phyloP scores from a whole-genome alignment of 2,797 vertebrate species.

The Hoplostethus atlanticus region DNA sequence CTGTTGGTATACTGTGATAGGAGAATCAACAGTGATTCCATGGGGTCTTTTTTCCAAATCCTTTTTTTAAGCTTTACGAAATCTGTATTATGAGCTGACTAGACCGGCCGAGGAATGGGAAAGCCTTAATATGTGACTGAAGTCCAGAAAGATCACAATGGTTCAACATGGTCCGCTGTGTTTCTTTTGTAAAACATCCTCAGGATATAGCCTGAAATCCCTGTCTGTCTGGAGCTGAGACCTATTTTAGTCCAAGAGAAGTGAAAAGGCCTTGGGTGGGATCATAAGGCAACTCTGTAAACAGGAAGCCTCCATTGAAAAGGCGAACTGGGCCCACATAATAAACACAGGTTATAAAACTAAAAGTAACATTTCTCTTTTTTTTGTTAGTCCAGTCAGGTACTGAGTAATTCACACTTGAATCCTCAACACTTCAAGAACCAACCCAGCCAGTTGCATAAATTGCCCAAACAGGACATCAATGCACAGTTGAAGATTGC shows the following conservation, averaged over 20 bases:
- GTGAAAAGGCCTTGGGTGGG: conserved; percentile 75
- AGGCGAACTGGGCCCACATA: conserved; percentile 12
- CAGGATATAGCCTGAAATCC: conserved; percentile 79
- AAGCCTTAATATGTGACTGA: conserved; percentile 38
- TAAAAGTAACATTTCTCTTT: background rate
- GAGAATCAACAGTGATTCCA: background rate
- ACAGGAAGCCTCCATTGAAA: conserved; percentile 80
- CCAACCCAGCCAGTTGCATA: background rate
- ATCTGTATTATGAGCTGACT: background rate
- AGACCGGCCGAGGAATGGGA: conserved; percentile 23
- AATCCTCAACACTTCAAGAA: background rate
- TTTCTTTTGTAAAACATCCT: conserved; percentile 84
- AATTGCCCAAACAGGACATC: background rate
- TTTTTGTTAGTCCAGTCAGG: background rate
- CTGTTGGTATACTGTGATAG: background rate
- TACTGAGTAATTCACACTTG: background rate
- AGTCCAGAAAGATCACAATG: conserved; percentile 59
- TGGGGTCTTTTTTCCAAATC: background rate
- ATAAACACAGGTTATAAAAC: conserved; percentile 18
- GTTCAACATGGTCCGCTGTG: conserved; percentile 35
- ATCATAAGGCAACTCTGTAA: conserved; percentile 74
- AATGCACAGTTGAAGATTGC: background rate
- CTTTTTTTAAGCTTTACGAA: background rate
- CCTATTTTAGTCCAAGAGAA: conserved; percentile 61
- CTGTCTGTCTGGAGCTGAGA: conserved; percentile 52